Conservation (phyloP, 2,797 vertebrate genomes). For the Protosalanx chinensis region DNA sequence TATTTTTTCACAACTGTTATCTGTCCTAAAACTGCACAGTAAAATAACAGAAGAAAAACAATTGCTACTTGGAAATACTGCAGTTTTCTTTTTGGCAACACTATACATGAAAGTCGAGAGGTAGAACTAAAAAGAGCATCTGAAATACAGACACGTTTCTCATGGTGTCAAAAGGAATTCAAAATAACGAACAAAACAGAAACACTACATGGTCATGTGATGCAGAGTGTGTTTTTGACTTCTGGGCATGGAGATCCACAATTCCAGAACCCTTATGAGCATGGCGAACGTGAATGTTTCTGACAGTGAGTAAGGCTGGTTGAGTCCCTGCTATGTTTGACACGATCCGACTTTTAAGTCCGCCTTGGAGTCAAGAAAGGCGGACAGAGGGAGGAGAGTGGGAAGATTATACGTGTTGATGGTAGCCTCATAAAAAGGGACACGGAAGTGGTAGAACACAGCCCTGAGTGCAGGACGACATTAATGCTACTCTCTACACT, state of each 20-base stretch:
- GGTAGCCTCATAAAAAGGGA: slow-evolving; percentile 40
- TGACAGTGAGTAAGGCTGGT: slow-evolving; percentile 60
- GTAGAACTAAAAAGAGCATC: slow-evolving; percentile 59
- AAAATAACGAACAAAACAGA: not conserved
- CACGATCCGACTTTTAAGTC: slow-evolving; percentile 34
- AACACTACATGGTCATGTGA: slow-evolving; percentile 9
- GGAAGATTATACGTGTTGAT: slow-evolving; percentile 35
- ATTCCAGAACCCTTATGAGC: slow-evolving; percentile 52
- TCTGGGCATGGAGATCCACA: slow-evolving; percentile 58
- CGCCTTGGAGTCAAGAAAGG: slow-evolving; percentile 51
- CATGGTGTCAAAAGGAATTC: not conserved
- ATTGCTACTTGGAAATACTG: not conserved
- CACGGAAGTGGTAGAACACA: slow-evolving; percentile 44
- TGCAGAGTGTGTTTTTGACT: slow-evolving; percentile 61
- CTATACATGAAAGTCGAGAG: slow-evolving; percentile 54
- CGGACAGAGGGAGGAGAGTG: slow-evolving; percentile 46
- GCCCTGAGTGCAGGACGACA: slow-evolving; percentile 67
- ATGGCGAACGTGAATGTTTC: slow-evolving; percentile 42
- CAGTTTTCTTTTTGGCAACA: slow-evolving; percentile 35
- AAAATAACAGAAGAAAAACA: not conserved
- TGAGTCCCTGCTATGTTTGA: slow-evolving; percentile 57
- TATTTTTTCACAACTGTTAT: not conserved
- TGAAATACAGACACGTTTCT: slow-evolving; percentile 17
- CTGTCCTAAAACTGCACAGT: not conserved
- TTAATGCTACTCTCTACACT: slow-evolving; percentile 63